These are phyloP conservation scores for Percina caprodes DNA, from an alignment of 2,113 vertebrate species.

Conservation along the genomic window DNA sequence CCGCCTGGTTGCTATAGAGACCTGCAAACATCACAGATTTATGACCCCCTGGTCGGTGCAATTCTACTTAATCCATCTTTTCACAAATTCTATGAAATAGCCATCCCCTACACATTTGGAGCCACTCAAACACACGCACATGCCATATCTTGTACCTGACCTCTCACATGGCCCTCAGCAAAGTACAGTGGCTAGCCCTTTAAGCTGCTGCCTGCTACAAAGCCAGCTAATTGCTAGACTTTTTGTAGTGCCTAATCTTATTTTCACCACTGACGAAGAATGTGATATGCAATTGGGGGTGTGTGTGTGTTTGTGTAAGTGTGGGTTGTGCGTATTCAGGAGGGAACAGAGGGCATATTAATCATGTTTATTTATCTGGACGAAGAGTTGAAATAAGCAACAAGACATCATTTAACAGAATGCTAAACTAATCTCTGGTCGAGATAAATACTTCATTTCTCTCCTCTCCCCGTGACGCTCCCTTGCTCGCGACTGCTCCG, in stretches of 20 bases:
- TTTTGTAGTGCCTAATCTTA: conserved; percentile 63
- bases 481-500: conserved; percentile 65
- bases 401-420: conserved; percentile 77
- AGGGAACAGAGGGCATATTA: conserved; percentile 54
- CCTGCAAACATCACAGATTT: conserved; percentile 63
- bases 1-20: conserved; percentile 65
- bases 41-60: conserved; percentile 64
- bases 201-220: conserved; percentile 68
- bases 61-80: conserved; percentile 69
- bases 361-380: conserved; percentile 79
- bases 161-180: conserved; percentile 63
- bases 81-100: conserved; percentile 63
- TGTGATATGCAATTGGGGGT: conserved; percentile 40
- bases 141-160: conserved; percentile 61
- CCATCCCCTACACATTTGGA: conserved; percentile 33
- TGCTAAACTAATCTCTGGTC: conserved; percentile 80
- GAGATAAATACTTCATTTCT: conserved; percentile 84
- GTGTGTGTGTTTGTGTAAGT: conserved; percentile 34
- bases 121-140: conserved; percentile 26
- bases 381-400: conserved; percentile 72
- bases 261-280: conserved; percentile 56
- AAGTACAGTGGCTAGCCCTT: conserved; percentile 70
- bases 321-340: conserved; percentile 17
- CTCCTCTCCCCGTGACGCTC: conserved; percentile 77
- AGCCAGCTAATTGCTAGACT: conserved; percentile 73